Evolutionary conservation across 2,888 invertebrate species (phyloP).

Genomic region (Beris morrisii): DNA sequence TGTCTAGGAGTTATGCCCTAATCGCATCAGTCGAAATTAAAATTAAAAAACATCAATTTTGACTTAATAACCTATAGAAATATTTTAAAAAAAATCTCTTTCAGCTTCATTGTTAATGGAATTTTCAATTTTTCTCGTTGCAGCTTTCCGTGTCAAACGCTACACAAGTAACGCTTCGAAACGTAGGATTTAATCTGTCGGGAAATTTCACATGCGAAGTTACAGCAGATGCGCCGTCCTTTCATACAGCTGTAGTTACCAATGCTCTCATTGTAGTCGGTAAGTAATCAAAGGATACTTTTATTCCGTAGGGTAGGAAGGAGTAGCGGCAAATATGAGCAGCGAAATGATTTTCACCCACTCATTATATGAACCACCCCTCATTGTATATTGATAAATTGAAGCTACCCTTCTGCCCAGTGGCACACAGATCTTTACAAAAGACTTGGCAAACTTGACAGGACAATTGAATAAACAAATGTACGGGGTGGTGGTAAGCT

Average conservation of each 20-base stretch:
- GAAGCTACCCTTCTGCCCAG: too few species aligned
- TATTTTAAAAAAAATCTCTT: too few species aligned
- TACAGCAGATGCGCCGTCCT: slow-evolving; percentile 69
- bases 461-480: slow-evolving; percentile 28
- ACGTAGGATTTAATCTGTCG: slow-evolving; percentile 68
- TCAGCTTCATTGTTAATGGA: too few species aligned
- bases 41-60: too few species aligned
- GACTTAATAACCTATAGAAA: too few species aligned
- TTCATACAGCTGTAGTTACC: slow-evolving; percentile 66
- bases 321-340: too few species aligned
- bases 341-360: too few species aligned
- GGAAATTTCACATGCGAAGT: slow-evolving; percentile 75
- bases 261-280: slow-evolving; percentile 72
- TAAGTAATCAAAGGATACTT: slow-evolving; percentile 56
- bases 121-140: slow-evolving; percentile 39
- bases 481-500: slow-evolving; percentile 3
- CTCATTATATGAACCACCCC: too few species aligned
- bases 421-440: too few species aligned
- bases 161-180: slow-evolving; percentile 67
- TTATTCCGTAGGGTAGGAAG: background rate
- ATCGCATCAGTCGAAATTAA: too few species aligned
- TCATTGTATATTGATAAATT: too few species aligned
- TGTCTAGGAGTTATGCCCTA: too few species aligned
- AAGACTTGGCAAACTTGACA: background rate
- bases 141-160: slow-evolving; percentile 70